Evolutionary conservation across 2,888 invertebrate genomes (phyloP).

Genomic region (Campopleginae sp.): DNA sequence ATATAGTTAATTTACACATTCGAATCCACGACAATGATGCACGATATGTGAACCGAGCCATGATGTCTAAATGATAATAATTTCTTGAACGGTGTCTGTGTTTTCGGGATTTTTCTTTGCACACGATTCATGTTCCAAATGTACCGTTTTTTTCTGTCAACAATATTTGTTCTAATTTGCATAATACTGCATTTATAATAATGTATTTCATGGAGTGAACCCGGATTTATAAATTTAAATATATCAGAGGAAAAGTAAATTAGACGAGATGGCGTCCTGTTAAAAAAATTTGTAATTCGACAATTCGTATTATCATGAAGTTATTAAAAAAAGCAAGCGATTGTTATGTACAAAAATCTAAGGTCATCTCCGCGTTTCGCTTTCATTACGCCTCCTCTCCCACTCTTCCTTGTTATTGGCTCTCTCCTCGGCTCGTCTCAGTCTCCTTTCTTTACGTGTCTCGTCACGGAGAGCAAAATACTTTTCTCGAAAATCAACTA

Average conservation of each 20-base stretch:
- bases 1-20: neutral
- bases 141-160: slow-evolving; percentile 3
- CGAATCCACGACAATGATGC: neutral
- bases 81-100: neutral
- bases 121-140: neutral
- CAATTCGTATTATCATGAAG: slow-evolving; percentile 50
- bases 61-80: neutral
- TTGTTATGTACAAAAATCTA: slow-evolving; percentile 63
- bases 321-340: slow-evolving; percentile 59
- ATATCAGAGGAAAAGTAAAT: slow-evolving; percentile 14
- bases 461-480: slow-evolving; percentile 90
- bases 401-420: slow-evolving; percentile 79
- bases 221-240: slow-evolving; percentile 4
- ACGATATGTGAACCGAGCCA: slow-evolving; percentile 1
- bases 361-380: slow-evolving; percentile 75
- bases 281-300: slow-evolving; percentile 62
- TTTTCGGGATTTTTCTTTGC: neutral
- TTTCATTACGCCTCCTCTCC: slow-evolving; percentile 75
- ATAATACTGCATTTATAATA: slow-evolving; percentile 18
- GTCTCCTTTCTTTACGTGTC: slow-evolving; percentile 87
- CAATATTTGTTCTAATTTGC: slow-evolving; percentile 14
- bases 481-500: slow-evolving; percentile 87
- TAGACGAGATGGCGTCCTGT: slow-evolving; percentile 55
- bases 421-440: slow-evolving; percentile 84
- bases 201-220: slow-evolving; percentile 8